Conservation (phyloP, 2,113 vertebrate genomes). For the Isichthys henryi region DNA sequence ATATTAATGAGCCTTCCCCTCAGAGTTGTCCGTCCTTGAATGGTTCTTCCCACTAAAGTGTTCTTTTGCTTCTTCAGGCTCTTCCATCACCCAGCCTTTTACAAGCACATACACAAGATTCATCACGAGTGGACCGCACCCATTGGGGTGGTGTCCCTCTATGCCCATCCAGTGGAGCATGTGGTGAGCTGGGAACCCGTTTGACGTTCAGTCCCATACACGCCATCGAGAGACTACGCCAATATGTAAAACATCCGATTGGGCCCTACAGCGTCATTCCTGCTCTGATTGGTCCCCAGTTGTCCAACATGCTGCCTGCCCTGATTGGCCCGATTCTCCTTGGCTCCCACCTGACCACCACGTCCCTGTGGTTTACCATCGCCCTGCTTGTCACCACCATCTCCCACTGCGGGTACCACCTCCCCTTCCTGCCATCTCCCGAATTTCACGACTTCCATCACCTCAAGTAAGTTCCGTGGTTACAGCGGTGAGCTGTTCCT, state of each 20-base stretch:
- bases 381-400: conserved; percentile 70
- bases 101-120: conserved; percentile 83
- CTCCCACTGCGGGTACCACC: conserved; percentile 89
- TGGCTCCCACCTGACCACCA: conserved; percentile 73
- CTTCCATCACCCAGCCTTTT: conserved; percentile 74
- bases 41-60: not conserved
- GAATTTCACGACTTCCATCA: conserved; percentile 96
- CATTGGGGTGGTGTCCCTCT: conserved; percentile 70
- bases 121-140: conserved; percentile 96
- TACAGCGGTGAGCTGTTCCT: not conserved
- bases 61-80: conserved; percentile 53
- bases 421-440: conserved; percentile 83
- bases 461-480: conserved; percentile 67
- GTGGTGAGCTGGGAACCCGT: conserved; percentile 59
- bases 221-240: not conserved
- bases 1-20: not conserved
- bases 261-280: not conserved
- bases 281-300: conserved; percentile 43
- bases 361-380: conserved; percentile 71
- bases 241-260: not conserved
- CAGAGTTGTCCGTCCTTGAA: not conserved
- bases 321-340: conserved; percentile 68
- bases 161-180: conserved; percentile 83
- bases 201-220: not conserved
- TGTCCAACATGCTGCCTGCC: conserved; percentile 76